Evolutionary conservation across 2,113 vertebrate genomes (phyloP).

Genomic region (Narcine bancroftii): DNA sequence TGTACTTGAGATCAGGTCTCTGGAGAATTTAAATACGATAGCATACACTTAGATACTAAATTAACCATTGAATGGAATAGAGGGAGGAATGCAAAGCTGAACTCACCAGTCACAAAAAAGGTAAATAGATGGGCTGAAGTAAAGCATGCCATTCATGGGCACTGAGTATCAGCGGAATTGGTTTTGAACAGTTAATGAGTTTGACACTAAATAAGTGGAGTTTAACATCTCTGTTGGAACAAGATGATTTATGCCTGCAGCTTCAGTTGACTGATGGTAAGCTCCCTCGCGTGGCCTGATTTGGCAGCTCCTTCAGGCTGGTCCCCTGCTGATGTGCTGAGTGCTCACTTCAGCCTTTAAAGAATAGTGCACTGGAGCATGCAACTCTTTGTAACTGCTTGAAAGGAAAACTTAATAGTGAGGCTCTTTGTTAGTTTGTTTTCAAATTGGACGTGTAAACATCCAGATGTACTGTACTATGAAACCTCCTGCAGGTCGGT

Average conservation of each 20-base stretch:
- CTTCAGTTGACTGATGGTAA: neutral
- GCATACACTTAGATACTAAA: neutral
- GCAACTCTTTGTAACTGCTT: neutral
- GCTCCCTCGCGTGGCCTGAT: slow-evolving; percentile 4
- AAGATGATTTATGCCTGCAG: slow-evolving; percentile 25
- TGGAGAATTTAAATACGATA: neutral
- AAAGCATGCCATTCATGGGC: neutral
- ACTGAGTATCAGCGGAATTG: neutral
- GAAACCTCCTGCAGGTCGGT: neutral
- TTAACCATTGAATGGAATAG: neutral
- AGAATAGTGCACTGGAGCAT: neutral
- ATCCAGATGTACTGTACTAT: neutral
- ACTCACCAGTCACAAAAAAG: neutral
- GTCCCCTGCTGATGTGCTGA: neutral
- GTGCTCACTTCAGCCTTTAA: neutral
- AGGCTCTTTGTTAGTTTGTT: neutral
- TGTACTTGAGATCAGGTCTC: neutral
- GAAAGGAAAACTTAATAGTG: neutral
- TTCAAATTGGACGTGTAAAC: neutral
- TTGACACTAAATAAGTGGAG: neutral
- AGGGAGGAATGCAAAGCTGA: neutral
- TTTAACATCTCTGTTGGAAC: neutral
- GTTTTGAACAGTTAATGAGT: slow-evolving; percentile 32
- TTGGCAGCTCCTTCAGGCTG: slow-evolving; percentile 11
- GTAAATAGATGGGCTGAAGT: neutral